Conservation (phyloP, 1,140 invertebrate genomes). For the Papilio aristodemus region DNA sequence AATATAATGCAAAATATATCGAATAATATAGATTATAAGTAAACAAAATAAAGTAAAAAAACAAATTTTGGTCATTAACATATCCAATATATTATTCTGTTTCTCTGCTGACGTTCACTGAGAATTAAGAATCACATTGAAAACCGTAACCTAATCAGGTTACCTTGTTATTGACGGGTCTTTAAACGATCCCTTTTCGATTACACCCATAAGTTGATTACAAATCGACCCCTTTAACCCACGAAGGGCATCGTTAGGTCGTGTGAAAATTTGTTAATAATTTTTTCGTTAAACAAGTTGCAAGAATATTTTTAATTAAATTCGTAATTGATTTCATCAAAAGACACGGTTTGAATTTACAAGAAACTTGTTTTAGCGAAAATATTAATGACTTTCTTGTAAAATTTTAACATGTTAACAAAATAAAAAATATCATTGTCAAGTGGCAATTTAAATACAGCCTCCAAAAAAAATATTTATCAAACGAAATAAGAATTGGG, state of each 20-base stretch:
- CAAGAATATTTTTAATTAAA: neutral
- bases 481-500: slow-evolving; percentile 12
- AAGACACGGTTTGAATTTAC: too few species aligned
- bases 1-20: too few species aligned
- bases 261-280: slow-evolving; percentile 9
- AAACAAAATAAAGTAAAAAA: too few species aligned
- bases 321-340: neutral
- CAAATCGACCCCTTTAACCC: slow-evolving; percentile 13
- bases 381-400: too few species aligned
- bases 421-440: too few species aligned
- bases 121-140: slow-evolving; percentile 2
- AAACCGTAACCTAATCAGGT: neutral
- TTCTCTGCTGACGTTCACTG: neutral
- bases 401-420: too few species aligned
- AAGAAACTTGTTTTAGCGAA: too few species aligned
- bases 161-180: slow-evolving; percentile 21
- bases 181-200: slow-evolving; percentile 19
- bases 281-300: neutral
- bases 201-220: slow-evolving; percentile 15
- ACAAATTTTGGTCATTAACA: too few species aligned
- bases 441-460: neutral
- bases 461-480: neutral
- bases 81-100: too few species aligned
- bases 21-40: too few species aligned
- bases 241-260: neutral